Evolutionary conservation across 2,888 invertebrate genomes (phyloP), one percentile per base, ranked within the genome.

Genomic region (Eupelmus urozonus): DNA sequence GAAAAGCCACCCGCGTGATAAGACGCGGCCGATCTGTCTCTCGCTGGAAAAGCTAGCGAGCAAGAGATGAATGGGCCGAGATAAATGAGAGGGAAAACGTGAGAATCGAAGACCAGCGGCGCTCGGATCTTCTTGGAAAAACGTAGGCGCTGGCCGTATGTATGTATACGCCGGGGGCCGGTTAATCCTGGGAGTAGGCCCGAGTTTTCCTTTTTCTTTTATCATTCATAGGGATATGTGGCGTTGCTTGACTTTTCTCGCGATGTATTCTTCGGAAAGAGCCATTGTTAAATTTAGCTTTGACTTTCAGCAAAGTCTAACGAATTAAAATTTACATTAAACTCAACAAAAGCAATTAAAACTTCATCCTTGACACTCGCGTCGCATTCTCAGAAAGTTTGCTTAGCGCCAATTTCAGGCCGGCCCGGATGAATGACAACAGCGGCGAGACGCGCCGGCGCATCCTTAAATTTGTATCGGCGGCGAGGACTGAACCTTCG

Each of bases 401-500:
- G 20, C 20, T 20, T 18, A 27, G 25, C 13, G 4, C 42, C 16
- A 4, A 57, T 11, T 42, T 59, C 27, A 3, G 5, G 9, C 18
- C n/a, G n/a, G n/a, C n/a, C 4, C 18, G 59, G 18, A 7, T n/a
- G 45, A 49, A 49, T 45, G 55, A 69, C 57, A 70, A 70, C 20
- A 45, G 9, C 20, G 57, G 23, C 23, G 18, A 9, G 42, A 57
- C 4, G 34, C 13, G n/a, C 51, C 63, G 60, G 84, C 83, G 85
- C 85, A 53, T 20, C 16, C 20, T 20, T 16, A 20, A 20, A 1
- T 4, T 20, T 4, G 85, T 86, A 11, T 20, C 49, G 29, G 9
- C 40, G n/a, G 60, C n/a, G 29, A n/a, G 7, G 4, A 27, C 16
- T 16, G 60, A 85, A 88, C 88, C 88, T 88, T 88, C 88, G 86